phyloP scores from a whole-genome alignment of 2,888 invertebrate species.

The Amitus sp. region DNA sequence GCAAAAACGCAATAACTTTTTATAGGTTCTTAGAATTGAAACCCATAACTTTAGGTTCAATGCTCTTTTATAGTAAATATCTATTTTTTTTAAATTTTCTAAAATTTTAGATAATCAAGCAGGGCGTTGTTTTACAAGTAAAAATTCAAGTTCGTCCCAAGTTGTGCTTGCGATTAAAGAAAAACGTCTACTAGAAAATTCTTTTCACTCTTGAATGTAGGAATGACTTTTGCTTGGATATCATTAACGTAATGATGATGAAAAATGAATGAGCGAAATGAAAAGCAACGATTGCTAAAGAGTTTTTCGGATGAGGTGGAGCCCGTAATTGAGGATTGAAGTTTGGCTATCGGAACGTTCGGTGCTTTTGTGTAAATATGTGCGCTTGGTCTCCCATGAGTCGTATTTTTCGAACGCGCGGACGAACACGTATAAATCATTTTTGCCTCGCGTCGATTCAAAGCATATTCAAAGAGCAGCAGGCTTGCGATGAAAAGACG shows the following conservation, averaged over 20 bases:
- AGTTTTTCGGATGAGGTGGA: neutral
- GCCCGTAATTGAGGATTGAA: conserved; percentile 1
- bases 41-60: conserved; percentile 55
- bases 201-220: no score
- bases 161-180: no score
- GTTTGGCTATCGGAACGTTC: conserved; percentile 26
- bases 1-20: no score
- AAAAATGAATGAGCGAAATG: neutral
- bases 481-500: conserved; percentile 63
- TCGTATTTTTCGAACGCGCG: conserved; percentile 32
- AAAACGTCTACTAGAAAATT: no score
- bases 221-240: neutral
- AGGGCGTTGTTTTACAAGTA: neutral
- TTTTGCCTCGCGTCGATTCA: conserved; percentile 53
- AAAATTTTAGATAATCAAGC: no score
- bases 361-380: conserved; percentile 21
- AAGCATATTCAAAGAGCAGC: conserved; percentile 61
- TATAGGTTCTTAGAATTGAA: conserved; percentile 52
- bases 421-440: conserved; percentile 35
- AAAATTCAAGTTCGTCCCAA: no score
- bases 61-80: conserved; percentile 48
- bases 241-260: neutral
- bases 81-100: no score
- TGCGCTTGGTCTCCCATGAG: conserved; percentile 8
- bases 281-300: neutral